Evolutionary conservation across 1,140 invertebrate genomes (phyloP), one percentile per base, ranked within the genome.

Genomic region (Brachystomella parvula): DNA sequence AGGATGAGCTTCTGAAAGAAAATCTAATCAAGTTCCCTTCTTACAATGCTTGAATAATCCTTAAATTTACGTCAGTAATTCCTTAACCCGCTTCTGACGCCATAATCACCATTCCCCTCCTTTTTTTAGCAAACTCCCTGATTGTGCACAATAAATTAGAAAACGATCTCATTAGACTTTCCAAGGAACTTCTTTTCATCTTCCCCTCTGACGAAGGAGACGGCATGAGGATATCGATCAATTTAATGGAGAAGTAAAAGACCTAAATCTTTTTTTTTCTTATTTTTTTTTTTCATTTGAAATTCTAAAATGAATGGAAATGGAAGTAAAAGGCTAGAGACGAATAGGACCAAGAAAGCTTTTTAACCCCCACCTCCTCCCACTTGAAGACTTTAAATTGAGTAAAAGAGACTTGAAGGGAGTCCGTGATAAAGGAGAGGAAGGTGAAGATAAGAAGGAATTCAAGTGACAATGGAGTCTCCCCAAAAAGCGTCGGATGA

Each of bases 361-460:
- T n/a, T n/a, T 24, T 12, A 15, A 15, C 6, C 21, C 49, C 49
- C 6, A 24, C 24, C 12, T 53, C 12, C 49, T 53, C 24, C 6
- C 15, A 53, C 19, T 19, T 39, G 6, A 6, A 24, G 49, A 53
- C 24, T 24, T 6, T 53, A 53, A 59, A 28, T 28, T 59, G 57
- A 29, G 57, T 59, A 59, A 59, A 59, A 44, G 19, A 44, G 39
- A 31, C 24, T 31, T 3, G 30, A 59, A 59, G 21, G 12, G 21
- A 29, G 57, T 59, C 12, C 57, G 24, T 15, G 49, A 53, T 53
- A 53, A 53, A 53, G 21, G 9, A 24, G 24, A 53, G 64, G 66
- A 68, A 64, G 66, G 66, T 68, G 66, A 68, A 64, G 66, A 68
- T 68, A 68, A 67, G 66, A 63, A 68, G 66, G 66, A 68, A 69